These are phyloP conservation scores for Bubo blakistoni DNA, from an alignment of 2,113 vertebrate genomes.

Conservation along the genomic window DNA sequence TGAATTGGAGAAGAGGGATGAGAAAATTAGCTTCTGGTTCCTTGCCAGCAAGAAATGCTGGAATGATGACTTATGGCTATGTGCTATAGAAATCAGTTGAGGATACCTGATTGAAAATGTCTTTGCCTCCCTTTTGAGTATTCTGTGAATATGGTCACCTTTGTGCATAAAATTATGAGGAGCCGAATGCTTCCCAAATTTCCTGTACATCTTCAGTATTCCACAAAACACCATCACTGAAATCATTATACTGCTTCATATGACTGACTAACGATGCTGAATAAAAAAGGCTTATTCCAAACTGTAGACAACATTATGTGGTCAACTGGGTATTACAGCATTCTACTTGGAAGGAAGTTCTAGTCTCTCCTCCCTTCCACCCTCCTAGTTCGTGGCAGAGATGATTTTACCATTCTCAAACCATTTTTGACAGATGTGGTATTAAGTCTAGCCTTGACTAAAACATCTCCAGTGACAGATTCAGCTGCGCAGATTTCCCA, in stretches of 20 bases:
- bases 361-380: conserved; percentile 30
- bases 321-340: not conserved
- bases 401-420: conserved; percentile 19
- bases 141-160: not conserved
- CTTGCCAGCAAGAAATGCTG: not conserved
- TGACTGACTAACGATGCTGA: not conserved
- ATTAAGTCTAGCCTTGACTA: conserved; percentile 30
- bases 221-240: not conserved
- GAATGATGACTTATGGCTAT: not conserved
- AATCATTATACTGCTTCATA: not conserved
- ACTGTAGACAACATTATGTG: conserved; percentile 36
- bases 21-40: not conserved
- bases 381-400: conserved; percentile 29
- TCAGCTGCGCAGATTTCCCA: not conserved
- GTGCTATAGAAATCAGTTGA: not conserved
- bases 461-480: conserved; percentile 1
- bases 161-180: not conserved
- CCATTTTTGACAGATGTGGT: conserved; percentile 44
- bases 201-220: not conserved
- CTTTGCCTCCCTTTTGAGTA: not conserved
- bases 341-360: conserved; percentile 48
- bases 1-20: not conserved
- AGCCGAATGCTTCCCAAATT: not conserved
- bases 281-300: not conserved
- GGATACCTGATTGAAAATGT: not conserved